Evolutionary conservation across 2,888 invertebrate species (phyloP).

Genomic region (Phymatocera aterrima): DNA sequence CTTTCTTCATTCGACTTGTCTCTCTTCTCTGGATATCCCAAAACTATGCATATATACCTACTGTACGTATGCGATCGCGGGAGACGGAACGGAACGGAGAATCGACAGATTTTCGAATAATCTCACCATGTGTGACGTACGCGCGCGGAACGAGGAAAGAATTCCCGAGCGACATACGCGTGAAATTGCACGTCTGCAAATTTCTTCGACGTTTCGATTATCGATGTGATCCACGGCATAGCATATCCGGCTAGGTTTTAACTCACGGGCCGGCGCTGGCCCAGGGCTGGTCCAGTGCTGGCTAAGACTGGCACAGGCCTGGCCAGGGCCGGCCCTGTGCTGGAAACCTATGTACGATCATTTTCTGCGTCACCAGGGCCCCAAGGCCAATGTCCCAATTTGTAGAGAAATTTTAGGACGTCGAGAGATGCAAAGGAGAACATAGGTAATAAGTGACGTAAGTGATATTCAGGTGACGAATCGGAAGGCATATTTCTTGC

Average conservation of each 20-base stretch:
- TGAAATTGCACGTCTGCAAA: slow-evolving; percentile 36
- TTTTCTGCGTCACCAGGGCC: too few relatives aligned
- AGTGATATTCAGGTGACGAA: not conserved
- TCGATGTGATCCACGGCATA: not conserved
- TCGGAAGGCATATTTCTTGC: not conserved
- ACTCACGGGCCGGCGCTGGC: not conserved
- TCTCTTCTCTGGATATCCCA: too few relatives aligned
- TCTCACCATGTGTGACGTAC: not conserved
- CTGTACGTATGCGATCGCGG: too few relatives aligned
- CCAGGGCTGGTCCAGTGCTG: too few relatives aligned
- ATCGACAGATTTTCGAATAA: slow-evolving; percentile 16
- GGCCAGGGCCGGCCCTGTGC: too few relatives aligned
- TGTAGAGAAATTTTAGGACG: not conserved
- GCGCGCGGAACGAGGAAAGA: too few relatives aligned
- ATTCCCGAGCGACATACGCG: not conserved
- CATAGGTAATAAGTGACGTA: too few relatives aligned
- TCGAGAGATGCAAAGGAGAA: not conserved
- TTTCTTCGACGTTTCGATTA: slow-evolving; percentile 14
- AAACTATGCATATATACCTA: too few relatives aligned
- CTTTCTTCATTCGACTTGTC: too few relatives aligned
- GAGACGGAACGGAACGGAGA: not conserved
- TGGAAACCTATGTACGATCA: too few relatives aligned
- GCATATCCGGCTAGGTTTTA: not conserved
- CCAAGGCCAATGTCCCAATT: not conserved
- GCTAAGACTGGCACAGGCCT: too few relatives aligned